Conservation (phyloP, 2,888 invertebrate genomes). For the Lithophane ornitopus region DNA sequence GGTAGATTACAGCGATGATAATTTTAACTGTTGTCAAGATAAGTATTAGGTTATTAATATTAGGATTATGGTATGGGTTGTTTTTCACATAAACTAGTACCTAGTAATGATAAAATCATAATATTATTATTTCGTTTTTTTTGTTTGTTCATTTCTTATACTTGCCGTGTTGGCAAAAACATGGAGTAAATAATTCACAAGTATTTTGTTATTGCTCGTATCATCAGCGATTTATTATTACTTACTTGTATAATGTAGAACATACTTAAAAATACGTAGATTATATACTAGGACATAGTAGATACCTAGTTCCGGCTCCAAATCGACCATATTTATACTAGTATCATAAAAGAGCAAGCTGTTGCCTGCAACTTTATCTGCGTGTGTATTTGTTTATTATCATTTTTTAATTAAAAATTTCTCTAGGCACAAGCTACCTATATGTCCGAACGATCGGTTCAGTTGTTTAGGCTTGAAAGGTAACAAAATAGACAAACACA, state of each 20-base stretch:
- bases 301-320: neutral
- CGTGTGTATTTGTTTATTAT: neutral
- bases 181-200: slow-evolving; percentile 44
- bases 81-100: neutral
- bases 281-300: neutral
- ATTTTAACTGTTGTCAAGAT: neutral
- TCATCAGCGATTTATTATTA: slow-evolving; percentile 20
- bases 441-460: neutral
- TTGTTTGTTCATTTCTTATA: slow-evolving; percentile 36
- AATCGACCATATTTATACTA: neutral
- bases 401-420: neutral
- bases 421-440: neutral
- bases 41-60: neutral
- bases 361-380: neutral
- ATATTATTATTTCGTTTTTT: slow-evolving; percentile 31
- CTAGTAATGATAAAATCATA: slow-evolving; percentile 18
- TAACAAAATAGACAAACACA: neutral
- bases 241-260: neutral
- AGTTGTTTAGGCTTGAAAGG: neutral
- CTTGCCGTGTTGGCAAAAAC: slow-evolving; percentile 34
- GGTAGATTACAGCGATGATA: neutral
- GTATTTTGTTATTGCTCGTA: slow-evolving; percentile 16
- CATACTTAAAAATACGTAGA: neutral
- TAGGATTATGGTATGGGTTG: neutral
- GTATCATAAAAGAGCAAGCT: neutral